A percentile compares a stretch with the other conserved stretches of the same genome.
Conservation (phyloP, 2,888 invertebrate species). For the Ptychoptera albimana region DNA sequence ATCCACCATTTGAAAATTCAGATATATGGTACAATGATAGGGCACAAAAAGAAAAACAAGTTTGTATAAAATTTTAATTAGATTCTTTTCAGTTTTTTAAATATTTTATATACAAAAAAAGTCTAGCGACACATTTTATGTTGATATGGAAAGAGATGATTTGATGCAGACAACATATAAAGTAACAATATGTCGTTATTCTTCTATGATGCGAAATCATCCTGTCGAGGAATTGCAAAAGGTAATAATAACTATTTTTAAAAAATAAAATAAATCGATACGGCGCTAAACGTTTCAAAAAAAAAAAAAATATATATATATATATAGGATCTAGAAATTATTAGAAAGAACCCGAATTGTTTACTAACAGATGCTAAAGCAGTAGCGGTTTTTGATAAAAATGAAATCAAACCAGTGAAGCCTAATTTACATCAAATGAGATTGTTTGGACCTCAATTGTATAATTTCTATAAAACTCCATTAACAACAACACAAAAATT, state of each 20-base stretch:
- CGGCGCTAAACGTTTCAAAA: background rate
- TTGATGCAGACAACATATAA: conserved; percentile 6
- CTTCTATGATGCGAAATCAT: conserved; percentile 4
- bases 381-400: too few species aligned
- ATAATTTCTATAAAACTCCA: too few species aligned
- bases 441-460: too few species aligned
- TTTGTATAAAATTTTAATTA: too few species aligned
- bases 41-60: background rate
- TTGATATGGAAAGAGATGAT: conserved; percentile 6
- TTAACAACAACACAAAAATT: too few species aligned
- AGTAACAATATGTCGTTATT: conserved; percentile 2
- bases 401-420: too few species aligned
- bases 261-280: too few species aligned
- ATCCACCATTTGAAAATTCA: conserved; percentile 2
- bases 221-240: conserved; percentile 3
- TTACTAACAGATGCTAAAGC: background rate
- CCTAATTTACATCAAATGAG: too few species aligned
- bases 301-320: background rate
- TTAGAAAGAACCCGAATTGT: background rate
- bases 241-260: background rate
- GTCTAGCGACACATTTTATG: conserved; percentile 5
- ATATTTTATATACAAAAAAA: background rate
- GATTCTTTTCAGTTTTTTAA: background rate
- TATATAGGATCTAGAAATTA: background rate
- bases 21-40: background rate